Evolutionary conservation across 2,888 invertebrate genomes (phyloP).

Genomic region (Gari tellinella): DNA sequence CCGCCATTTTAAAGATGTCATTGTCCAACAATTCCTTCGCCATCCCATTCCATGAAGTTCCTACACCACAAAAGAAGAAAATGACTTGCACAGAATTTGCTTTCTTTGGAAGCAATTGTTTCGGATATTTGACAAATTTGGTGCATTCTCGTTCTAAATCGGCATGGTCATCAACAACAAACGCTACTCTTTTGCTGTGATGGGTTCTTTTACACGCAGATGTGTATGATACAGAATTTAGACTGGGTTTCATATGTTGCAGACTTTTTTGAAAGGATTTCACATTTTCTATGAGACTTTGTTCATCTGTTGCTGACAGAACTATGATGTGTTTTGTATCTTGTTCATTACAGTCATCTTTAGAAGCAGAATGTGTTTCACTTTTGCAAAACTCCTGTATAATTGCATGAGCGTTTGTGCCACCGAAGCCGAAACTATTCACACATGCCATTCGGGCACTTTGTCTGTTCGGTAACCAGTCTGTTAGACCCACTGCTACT

Average conservation of each 20-base stretch:
- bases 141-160: too few relatives aligned
- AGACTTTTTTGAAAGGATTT: conserved; percentile 1
- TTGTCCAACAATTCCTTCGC: conserved; percentile 21
- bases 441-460: conserved; percentile 41
- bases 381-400: conserved; percentile 19
- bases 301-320: conserved; percentile 6
- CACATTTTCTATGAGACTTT: background rate
- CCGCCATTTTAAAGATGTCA: conserved; percentile 19
- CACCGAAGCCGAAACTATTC: conserved; percentile 69
- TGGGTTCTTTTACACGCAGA: conserved; percentile 60
- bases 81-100: background rate
- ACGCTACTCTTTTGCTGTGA: conserved; percentile 32
- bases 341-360: background rate
- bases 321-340: background rate
- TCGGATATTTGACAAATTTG: too few relatives aligned
- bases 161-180: conserved; percentile 5
- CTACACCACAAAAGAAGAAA: conserved; percentile 12
- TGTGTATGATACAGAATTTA: conserved; percentile 51
- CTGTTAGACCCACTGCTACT: conserved; percentile 41
- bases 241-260: background rate
- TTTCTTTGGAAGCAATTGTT: too few relatives aligned
- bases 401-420: conserved; percentile 64
- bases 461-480: conserved; percentile 30
- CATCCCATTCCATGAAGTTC: conserved; percentile 55
- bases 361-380: background rate